These are phyloP conservation scores for Coendou prehensilis DNA, from an alignment of 2,797 vertebrate species.

Conservation along the genomic window DNA sequence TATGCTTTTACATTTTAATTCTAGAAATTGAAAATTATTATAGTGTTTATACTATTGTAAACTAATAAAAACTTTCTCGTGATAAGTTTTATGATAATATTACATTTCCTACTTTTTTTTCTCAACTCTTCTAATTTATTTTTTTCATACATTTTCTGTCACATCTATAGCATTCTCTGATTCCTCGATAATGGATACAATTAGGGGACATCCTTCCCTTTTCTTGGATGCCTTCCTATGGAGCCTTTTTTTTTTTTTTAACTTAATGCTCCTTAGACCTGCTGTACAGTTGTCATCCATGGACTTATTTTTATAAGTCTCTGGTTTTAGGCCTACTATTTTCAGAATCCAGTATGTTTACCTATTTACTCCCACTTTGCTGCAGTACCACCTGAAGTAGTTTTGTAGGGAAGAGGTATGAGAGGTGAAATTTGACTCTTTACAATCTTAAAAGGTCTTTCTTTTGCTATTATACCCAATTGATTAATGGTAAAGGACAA, in stretches of 20 bases:
- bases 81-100: slow-evolving; percentile 18
- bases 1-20: slow-evolving; percentile 60
- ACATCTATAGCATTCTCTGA: neutral
- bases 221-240: neutral
- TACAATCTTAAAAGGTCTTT: slow-evolving; percentile 34
- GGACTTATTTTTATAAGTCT: slow-evolving; percentile 29
- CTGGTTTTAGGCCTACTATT: neutral
- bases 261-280: neutral
- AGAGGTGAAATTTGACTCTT: slow-evolving; percentile 34
- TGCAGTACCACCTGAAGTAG: slow-evolving; percentile 14
- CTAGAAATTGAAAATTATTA: slow-evolving; percentile 55
- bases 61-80: slow-evolving; percentile 3
- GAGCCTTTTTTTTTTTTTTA: neutral
- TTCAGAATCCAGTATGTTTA: neutral
- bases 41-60: slow-evolving; percentile 51
- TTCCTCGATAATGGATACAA: slow-evolving; percentile 40
- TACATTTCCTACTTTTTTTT: slow-evolving; percentile 41
- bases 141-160: slow-evolving; percentile 11
- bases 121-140: slow-evolving; percentile 21
- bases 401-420: neutral
- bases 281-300: neutral
- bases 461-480: slow-evolving; percentile 44
- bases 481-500: slow-evolving; percentile 42
- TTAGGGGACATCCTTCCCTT: neutral
- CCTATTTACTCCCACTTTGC: slow-evolving; percentile 43